These are phyloP conservation scores for Recurvirostra avosetta DNA, from an alignment of 2,113 vertebrate genomes.

Conservation along the genomic window DNA sequence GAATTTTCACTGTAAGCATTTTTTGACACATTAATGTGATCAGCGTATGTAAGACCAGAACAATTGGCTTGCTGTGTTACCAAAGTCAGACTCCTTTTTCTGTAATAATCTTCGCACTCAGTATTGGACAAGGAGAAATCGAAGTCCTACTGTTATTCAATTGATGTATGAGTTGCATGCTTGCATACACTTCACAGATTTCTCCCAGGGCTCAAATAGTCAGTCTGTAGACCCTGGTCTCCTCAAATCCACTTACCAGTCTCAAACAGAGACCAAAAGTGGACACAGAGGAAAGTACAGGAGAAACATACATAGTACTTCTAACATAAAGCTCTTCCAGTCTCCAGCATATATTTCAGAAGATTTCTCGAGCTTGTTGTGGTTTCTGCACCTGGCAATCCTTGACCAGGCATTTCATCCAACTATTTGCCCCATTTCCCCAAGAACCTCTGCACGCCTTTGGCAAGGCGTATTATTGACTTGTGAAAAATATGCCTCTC, in stretches of 20 bases:
- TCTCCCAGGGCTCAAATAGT: background rate
- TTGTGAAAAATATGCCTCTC: background rate
- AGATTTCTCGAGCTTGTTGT: background rate
- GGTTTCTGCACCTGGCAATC: background rate
- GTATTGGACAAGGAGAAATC: constrained; percentile 1
- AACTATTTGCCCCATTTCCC: background rate
- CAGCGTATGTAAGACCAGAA: background rate
- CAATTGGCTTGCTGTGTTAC: background rate
- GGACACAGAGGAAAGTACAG: background rate
- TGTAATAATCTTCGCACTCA: constrained; percentile 7
- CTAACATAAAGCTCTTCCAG: background rate
- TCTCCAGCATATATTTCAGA: background rate
- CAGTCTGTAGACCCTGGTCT: background rate
- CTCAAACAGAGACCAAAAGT: background rate
- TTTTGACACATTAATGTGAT: constrained; percentile 12
- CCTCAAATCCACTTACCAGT: background rate
- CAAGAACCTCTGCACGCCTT: background rate
- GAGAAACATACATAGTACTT: background rate
- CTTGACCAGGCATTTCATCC: background rate
- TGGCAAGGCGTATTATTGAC: background rate
- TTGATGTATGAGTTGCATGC: background rate
- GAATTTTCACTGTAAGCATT: constrained; percentile 51
- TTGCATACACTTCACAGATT: background rate
- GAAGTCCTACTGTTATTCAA: background rate
- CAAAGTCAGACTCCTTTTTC: background rate